Evolutionary conservation across 37 sponge, comb jelly and placozoan genomes (phyloP), one percentile per base, ranked within the genome.

Genomic region (Diacarnus erythraeanus): DNA sequence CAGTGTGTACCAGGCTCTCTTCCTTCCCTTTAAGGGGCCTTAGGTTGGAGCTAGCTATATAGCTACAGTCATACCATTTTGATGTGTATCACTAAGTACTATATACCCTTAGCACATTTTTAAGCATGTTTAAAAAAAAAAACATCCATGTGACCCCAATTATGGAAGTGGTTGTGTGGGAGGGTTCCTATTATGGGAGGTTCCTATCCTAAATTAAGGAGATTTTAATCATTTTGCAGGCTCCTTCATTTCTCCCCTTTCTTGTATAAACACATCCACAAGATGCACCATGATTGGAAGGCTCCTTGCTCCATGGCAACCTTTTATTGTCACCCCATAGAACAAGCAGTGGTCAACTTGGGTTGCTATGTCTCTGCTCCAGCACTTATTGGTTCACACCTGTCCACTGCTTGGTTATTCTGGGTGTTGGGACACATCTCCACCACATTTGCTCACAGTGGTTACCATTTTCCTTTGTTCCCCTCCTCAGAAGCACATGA

Each of bases 241-340:
- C 56, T 94, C 44, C 79, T 94, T 27, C 98, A 97, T 68, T 80
- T 64, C 42, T 83, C 41, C 12, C 86, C 85, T 0, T 66, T 34
- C 57, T 67, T 97, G 41, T 97, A 97, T 87, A 92, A 86, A 64
- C 84, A 80, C 79, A 89, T 92, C 23, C 98, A 97, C 91, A 97
- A 94, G 87, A 82, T 59, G 9, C 98, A 97, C 69, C 98, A 97
- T 77, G 95, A 97, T 66, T 94, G 93, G 93, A 90, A 79, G 0
- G 91, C 93, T 25, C 98, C 98, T 0, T 72, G 92, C 18, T 71
- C 85, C 18, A 77, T 97, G 64, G 63, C 75, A 39, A 57, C 86
- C 36, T 54, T 90, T 38, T 94, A 97, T 83, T 92, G 93, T 64
- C 88, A 89, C 42, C 95, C 98, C 25, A 20, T 94, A 57, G 98